Percentiles rank a stretch among this genome's conserved stretches.
Conservation (phyloP, 2,888 invertebrate genomes). For the Lysandra coridon region DNA sequence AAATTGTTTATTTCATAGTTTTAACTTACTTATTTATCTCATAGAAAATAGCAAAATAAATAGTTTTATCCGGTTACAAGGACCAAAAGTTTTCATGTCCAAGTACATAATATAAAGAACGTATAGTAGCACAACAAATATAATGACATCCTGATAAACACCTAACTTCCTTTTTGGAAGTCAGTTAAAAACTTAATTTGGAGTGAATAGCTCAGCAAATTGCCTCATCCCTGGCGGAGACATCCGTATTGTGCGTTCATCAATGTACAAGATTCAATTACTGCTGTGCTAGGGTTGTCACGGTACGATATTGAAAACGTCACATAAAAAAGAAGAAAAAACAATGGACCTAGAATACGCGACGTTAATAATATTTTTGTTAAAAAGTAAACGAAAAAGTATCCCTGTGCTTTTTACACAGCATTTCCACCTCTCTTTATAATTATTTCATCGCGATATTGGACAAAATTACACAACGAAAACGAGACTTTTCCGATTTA, state of each 20-base stretch:
- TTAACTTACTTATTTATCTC: too few relatives aligned
- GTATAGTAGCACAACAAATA: neutral
- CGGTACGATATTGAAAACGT: neutral
- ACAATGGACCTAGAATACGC: neutral
- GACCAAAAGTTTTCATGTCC: neutral
- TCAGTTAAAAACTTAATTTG: slow-evolving; percentile 11
- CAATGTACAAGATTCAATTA: slow-evolving; percentile 10
- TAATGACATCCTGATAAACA: neutral
- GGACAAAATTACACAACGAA: too few relatives aligned
- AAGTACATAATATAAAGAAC: too few relatives aligned
- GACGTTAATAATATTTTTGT: too few relatives aligned
- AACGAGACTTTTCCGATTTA: too few relatives aligned
- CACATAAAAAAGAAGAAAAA: too few relatives aligned
- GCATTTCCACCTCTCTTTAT: too few relatives aligned
- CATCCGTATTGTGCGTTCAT: slow-evolving; percentile 4
- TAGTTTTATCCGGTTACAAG: neutral
- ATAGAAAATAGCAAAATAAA: neutral
- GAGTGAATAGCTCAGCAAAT: slow-evolving; percentile 10
- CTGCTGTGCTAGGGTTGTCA: neutral
- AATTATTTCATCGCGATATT: too few relatives aligned
- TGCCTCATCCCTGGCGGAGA: slow-evolving; percentile 12
- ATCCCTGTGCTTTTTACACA: too few relatives aligned
- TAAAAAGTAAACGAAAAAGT: too few relatives aligned
- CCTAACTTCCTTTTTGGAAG: neutral
- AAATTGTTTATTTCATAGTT: too few relatives aligned